Conservation (phyloP, 2,888 invertebrate species). For the Acanthoscelides obtectus region DNA sequence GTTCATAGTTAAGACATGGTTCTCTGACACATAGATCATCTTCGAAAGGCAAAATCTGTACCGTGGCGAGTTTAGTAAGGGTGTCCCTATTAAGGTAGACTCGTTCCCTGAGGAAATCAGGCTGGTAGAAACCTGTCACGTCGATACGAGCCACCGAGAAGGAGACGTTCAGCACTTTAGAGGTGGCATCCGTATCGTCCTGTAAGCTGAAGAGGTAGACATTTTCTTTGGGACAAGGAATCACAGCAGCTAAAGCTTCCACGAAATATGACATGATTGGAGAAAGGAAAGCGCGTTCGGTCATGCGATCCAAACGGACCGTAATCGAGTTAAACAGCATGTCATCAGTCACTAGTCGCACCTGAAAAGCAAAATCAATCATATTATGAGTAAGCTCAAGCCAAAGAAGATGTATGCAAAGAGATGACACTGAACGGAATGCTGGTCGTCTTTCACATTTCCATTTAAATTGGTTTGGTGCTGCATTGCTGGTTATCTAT, state of each 20-base stretch:
- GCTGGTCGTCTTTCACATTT: too few species aligned
- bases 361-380: not conserved
- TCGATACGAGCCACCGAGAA: constrained; percentile 85
- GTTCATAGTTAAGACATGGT: constrained; percentile 88
- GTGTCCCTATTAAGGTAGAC: constrained; percentile 91
- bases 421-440: too few species aligned
- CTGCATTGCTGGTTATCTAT: too few species aligned
- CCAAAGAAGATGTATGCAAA: too few species aligned
- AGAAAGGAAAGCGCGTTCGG: constrained; percentile 85
- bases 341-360: constrained; percentile 80
- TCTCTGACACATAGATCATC: constrained; percentile 94
- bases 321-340: constrained; percentile 95
- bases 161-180: constrained; percentile 87
- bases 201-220: constrained; percentile 89
- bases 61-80: constrained; percentile 80
- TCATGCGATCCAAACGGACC: constrained; percentile 88
- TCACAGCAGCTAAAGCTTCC: constrained; percentile 87
- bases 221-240: constrained; percentile 87
- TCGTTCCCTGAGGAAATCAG: constrained; percentile 85
- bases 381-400: too few species aligned
- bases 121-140: constrained; percentile 74
- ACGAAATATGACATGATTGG: constrained; percentile 82
- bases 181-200: constrained; percentile 86
- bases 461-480: too few species aligned
- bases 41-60: constrained; percentile 89